Percentiles rank a stretch among this genome's conserved stretches.
These are phyloP conservation scores for Drosophila hydei DNA, from an alignment of 1,140 invertebrate species.

Conservation along the genomic window DNA sequence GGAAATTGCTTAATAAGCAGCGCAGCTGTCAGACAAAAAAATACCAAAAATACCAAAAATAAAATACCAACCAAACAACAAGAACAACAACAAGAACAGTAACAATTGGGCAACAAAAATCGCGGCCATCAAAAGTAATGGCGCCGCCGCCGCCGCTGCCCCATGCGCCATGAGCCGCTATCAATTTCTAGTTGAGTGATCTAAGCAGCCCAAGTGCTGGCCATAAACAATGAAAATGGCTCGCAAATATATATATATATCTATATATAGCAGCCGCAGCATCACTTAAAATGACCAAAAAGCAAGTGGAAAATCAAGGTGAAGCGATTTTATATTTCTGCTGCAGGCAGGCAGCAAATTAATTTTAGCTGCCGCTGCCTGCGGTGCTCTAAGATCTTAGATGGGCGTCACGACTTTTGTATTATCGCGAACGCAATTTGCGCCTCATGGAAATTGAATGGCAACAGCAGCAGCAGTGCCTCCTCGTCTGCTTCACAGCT, in stretches of 20 bases:
- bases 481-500: constrained; percentile 2
- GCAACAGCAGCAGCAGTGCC: constrained; percentile 15
- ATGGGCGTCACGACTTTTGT: constrained; percentile 44
- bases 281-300: constrained; percentile 38
- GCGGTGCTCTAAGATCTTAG: constrained; percentile 8
- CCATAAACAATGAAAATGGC: constrained; percentile 64
- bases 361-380: constrained; percentile 45
- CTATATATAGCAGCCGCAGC: neutral
- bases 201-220: constrained; percentile 64
- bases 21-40: constrained; percentile 60
- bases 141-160: constrained; percentile 2
- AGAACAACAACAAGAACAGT: too few species aligned
- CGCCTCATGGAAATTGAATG: constrained; percentile 55
- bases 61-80: too few species aligned
- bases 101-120: constrained; percentile 26
- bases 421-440: constrained; percentile 65
- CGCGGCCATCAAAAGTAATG: constrained; percentile 72
- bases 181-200: constrained; percentile 76
- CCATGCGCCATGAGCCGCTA: constrained; percentile 52
- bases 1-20: constrained; percentile 76
- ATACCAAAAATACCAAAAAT: neutral
- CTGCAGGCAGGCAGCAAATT: constrained; percentile 71
- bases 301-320: constrained; percentile 51
- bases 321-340: constrained; percentile 64
- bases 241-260: neutral